phyloP scores from a whole-genome alignment of 2,888 invertebrate species.

The Ennomos fuscantarius region DNA sequence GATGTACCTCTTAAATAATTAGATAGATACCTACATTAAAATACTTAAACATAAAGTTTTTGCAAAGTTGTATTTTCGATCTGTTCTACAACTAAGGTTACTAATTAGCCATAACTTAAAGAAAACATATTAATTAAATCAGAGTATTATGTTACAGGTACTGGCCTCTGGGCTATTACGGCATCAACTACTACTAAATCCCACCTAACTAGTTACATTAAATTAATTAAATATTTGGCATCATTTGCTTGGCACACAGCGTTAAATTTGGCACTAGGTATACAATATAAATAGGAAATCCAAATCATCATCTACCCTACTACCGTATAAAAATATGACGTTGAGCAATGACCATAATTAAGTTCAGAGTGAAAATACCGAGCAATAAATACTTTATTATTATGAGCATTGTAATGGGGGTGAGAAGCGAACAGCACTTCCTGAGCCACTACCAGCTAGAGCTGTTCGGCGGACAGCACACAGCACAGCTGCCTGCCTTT shows the following conservation, averaged over 20 bases:
- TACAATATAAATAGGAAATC: slow-evolving; percentile 53
- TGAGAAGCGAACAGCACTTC: slow-evolving; percentile 39
- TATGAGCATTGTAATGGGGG: slow-evolving; percentile 50
- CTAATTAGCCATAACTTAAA: slow-evolving; percentile 45
- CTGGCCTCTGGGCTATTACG: slow-evolving; percentile 65
- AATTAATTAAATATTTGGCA: slow-evolving; percentile 51
- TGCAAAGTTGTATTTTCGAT: slow-evolving; percentile 13
- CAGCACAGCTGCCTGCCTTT: no score
- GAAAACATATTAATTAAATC: slow-evolving; percentile 52
- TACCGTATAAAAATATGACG: slow-evolving; percentile 58
- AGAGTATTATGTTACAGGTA: slow-evolving; percentile 81
- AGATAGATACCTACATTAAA: slow-evolving; percentile 9
- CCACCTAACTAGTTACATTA: slow-evolving; percentile 38
- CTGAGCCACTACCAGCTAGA: slow-evolving; percentile 30
- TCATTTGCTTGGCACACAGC: slow-evolving; percentile 54
- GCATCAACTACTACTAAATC: slow-evolving; percentile 40
- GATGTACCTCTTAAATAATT: slow-evolving; percentile 31
- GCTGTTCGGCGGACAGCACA: slow-evolving; percentile 2
- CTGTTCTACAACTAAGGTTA: slow-evolving; percentile 13
- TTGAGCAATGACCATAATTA: slow-evolving; percentile 76
- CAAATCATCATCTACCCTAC: slow-evolving; percentile 51
- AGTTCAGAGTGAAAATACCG: slow-evolving; percentile 73
- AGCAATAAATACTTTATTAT: slow-evolving; percentile 73
- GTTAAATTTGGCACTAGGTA: slow-evolving; percentile 63
- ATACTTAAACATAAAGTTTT: slow-evolving; percentile 12